Evolutionary conservation across 1,140 invertebrate species (phyloP).

Genomic region (Limonius californicus): DNA sequence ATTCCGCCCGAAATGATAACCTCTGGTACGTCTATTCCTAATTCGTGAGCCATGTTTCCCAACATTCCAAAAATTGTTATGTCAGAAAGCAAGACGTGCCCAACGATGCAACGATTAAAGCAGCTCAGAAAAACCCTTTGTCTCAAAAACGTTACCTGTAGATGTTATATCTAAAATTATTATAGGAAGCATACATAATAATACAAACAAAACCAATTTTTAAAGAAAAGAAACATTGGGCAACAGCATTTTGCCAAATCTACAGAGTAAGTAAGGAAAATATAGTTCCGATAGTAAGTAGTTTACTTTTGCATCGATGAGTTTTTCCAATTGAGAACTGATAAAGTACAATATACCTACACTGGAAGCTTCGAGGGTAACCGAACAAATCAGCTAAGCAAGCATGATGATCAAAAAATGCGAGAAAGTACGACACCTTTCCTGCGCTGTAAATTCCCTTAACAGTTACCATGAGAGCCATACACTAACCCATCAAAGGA

Average conservation of each 20-base stretch:
- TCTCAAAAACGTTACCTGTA: neutral
- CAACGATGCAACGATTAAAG: conserved; percentile 69
- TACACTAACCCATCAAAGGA: conserved; percentile 69
- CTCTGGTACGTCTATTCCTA: conserved; percentile 49
- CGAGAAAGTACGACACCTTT: conserved; percentile 78
- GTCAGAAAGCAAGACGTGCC: conserved; percentile 78
- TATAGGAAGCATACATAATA: conserved; percentile 67
- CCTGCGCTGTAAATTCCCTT: conserved; percentile 75
- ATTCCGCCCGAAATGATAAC: conserved; percentile 64
- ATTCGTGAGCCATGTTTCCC: conserved; percentile 66
- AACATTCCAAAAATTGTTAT: conserved; percentile 83
- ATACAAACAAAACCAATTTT: conserved; percentile 66
- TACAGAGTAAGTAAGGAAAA: conserved; percentile 36
- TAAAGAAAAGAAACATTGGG: conserved; percentile 78
- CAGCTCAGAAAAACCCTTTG: conserved; percentile 50
- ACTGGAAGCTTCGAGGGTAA: conserved; percentile 69
- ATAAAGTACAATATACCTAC: conserved; percentile 73
- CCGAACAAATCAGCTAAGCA: conserved; percentile 66
- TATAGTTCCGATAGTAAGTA: neutral
- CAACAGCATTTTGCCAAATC: conserved; percentile 78
- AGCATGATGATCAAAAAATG: conserved; percentile 81
- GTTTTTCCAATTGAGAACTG: conserved; percentile 59
- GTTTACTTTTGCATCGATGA: conserved; percentile 56
- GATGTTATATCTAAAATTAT: neutral
- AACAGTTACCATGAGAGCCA: conserved; percentile 71